Evolutionary conservation across 2,113 vertebrate species (phyloP).

Genomic region (Ancistrus triradiatus): DNA sequence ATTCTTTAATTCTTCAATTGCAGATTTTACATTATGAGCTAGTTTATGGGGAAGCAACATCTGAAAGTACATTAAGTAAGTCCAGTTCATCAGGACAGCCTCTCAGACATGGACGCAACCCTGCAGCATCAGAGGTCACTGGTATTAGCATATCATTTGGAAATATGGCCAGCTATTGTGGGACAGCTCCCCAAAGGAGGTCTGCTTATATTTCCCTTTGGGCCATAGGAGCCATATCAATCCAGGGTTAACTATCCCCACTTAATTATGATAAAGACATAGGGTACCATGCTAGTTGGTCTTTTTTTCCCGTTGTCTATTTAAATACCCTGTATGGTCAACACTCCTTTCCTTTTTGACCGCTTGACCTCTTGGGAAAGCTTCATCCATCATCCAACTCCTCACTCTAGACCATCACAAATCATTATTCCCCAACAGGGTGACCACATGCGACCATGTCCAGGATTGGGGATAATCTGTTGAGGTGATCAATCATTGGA

Average conservation of each 20-base stretch:
- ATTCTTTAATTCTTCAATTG: no score
- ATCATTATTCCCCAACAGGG: slow-evolving; percentile 43
- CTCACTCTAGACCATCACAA: slow-evolving; percentile 49
- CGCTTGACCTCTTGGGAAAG: slow-evolving; percentile 45
- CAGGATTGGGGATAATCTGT: slow-evolving; percentile 61
- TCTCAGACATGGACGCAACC: slow-evolving; percentile 57
- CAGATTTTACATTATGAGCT: background rate
- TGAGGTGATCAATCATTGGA: slow-evolving; percentile 68
- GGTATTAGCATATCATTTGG: slow-evolving; percentile 73
- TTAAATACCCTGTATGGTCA: slow-evolving; percentile 55
- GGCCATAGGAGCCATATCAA: slow-evolving; percentile 52
- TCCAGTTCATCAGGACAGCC: slow-evolving; percentile 53
- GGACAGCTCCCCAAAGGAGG: slow-evolving; percentile 65
- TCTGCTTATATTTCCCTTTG: slow-evolving; percentile 65
- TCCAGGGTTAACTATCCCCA: slow-evolving; percentile 71
- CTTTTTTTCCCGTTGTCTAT: slow-evolving; percentile 47
- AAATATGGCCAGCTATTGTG: slow-evolving; percentile 61
- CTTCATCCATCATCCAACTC: slow-evolving; percentile 52
- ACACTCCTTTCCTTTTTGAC: slow-evolving; percentile 45
- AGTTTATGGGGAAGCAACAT: background rate
- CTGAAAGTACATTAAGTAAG: slow-evolving; percentile 23
- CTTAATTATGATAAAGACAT: slow-evolving; percentile 77
- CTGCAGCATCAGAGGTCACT: slow-evolving; percentile 64
- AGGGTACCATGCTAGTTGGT: slow-evolving; percentile 53
- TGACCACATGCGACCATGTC: slow-evolving; percentile 44